Percentiles rank a stretch among this genome's conserved stretches.
Evolutionary conservation across 1,140 invertebrate species (phyloP).

Genomic region (Camponotus pennsylvanicus): DNA sequence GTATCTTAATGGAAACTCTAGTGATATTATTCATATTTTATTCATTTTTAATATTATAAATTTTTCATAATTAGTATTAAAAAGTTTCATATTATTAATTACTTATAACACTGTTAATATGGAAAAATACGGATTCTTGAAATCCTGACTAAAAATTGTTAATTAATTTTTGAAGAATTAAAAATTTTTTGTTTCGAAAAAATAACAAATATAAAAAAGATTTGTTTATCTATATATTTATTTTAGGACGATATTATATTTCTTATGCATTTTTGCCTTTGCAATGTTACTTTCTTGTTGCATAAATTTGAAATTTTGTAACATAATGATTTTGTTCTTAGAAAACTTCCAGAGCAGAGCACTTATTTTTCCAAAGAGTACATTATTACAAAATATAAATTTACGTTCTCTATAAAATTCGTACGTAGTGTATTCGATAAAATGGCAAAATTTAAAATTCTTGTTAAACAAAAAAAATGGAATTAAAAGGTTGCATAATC

Average conservation of each 20-base stretch:
- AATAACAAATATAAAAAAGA: neutral
- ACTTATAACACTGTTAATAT: neutral
- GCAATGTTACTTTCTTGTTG: neutral
- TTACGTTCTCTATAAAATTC: slow-evolving; percentile 16
- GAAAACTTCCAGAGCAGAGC: neutral
- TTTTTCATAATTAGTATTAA: neutral
- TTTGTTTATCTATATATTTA: neutral
- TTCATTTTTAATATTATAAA: neutral
- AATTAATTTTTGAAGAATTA: neutral
- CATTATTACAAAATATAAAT: slow-evolving; percentile 31
- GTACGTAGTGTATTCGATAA: slow-evolving; percentile 29
- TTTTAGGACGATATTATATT: neutral
- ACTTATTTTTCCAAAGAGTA: neutral
- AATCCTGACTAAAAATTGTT: neutral
- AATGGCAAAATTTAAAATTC: slow-evolving; percentile 55
- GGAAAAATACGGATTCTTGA: neutral
- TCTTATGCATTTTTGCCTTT: neutral
- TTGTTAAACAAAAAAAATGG: slow-evolving; percentile 27
- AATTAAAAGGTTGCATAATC: slow-evolving; percentile 45
- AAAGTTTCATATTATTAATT: slow-evolving; percentile 11
- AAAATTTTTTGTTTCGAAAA: neutral
- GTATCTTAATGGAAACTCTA: neutral
- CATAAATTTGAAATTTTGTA: neutral
- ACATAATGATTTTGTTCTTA: neutral
- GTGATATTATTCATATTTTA: neutral